phyloP scores from a whole-genome alignment of 2,113 vertebrate genomes.

The Balaeniceps rex region DNA sequence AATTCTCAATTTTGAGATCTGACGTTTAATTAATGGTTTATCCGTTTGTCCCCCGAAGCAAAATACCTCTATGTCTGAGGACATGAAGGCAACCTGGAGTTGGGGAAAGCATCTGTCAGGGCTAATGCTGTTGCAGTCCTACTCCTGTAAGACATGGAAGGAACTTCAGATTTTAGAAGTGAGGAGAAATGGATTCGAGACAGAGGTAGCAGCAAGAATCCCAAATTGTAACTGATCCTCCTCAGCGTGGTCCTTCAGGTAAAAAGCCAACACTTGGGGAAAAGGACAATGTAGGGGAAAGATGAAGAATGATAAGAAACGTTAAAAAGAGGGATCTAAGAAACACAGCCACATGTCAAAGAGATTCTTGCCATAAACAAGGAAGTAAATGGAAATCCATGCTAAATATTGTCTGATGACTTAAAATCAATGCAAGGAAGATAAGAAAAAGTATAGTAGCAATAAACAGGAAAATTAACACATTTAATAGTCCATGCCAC shows the following conservation, averaged over 20 bases:
- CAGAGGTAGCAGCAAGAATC: neutral
- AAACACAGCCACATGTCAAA: neutral
- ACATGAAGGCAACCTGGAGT: neutral
- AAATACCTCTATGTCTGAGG: neutral
- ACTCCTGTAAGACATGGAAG: neutral
- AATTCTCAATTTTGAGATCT: neutral
- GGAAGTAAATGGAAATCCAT: neutral
- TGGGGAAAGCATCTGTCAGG: neutral
- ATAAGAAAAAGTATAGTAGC: neutral
- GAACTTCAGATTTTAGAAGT: neutral
- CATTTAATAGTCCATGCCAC: neutral
- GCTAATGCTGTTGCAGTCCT: neutral
- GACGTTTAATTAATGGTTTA: neutral
- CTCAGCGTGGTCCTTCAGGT: accelerated
- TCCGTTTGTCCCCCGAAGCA: neutral
- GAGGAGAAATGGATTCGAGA: neutral
- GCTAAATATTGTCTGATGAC: neutral
- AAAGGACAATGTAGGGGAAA: neutral
- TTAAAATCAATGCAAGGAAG: neutral
- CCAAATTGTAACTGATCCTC: accelerated
- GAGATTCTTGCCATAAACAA: neutral
- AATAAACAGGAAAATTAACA: neutral
- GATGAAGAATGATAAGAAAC: neutral
- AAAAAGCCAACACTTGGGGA: neutral
- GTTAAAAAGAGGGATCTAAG: neutral